Evolutionary conservation across 2,113 vertebrate genomes (phyloP), one percentile per base, ranked within the genome.

Genomic region (Charadrius vociferus): DNA sequence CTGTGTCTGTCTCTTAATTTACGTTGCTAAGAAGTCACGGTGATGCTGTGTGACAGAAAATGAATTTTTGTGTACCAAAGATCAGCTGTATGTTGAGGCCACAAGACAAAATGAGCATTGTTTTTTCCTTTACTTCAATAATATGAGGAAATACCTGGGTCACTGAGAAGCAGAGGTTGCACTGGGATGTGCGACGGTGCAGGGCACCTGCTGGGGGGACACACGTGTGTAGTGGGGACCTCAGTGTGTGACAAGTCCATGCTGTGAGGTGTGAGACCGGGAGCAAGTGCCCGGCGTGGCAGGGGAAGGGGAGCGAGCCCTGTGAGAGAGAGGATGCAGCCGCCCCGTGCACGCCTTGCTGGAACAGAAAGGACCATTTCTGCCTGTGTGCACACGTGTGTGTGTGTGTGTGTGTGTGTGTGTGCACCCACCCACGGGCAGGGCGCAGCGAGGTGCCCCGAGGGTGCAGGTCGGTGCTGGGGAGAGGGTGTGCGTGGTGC

Each of bases 21-120:
- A 27, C 1, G 10, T 96, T 96, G 91, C 94, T 96, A 95, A 95
- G 81, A 86, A 95, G 85, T 88, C 83, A 58, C 12, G 0, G 82
- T 70, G 88, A 77, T 93, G 74, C 77, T 49, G 94, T 95, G 66
- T 90, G 92, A 67, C 79, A 96, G 84, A 77, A 91, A 41, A 53
- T 12, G 21, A 47, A 62, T 94, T 92, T 83, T 90, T 85, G 30
- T 41, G 23, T 6, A 17, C 66, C 81, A 81, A 26, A 88, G 77
- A 83, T 77, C 53, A 50, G 36, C 55, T 0, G 1, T 36, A 29
- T 9, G 4, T 58, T 63, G 47, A 74, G 73, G 82, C 23, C 22
- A 12, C 0, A 6, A 26, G 72, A 22, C 4, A 72, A 68, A 50
- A 70, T 36, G 9, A 63, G 23, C 3, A 0, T 63, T 66, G 43